A percentile compares a stretch with the other conserved stretches of the same genome.
phyloP scores from a whole-genome alignment of 2,113 vertebrate genomes.

The Hucho hucho region DNA sequence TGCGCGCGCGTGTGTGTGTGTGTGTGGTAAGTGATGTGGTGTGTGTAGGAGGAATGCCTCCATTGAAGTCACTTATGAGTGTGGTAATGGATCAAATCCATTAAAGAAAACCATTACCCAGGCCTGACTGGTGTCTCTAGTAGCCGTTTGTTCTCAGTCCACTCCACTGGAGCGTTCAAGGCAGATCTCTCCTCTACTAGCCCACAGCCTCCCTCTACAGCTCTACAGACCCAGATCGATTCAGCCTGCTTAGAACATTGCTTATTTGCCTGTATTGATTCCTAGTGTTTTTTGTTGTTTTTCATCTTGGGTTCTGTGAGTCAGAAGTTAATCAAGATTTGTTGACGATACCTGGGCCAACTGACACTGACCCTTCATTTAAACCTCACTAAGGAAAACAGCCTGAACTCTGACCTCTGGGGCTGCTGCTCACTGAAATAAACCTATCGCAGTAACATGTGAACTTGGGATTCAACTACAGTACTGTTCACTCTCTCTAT shows the following conservation, averaged over 20 bases:
- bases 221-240: conserved; percentile 28
- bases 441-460: too few species aligned
- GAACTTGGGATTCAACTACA: too few species aligned
- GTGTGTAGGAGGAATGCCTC: neutral
- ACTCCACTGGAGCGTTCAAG: conserved; percentile 26
- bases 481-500: too few species aligned
- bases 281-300: conserved; percentile 2
- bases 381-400: neutral
- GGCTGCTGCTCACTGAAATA: too few species aligned
- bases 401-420: neutral
- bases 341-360: too few species aligned
- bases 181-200: conserved; percentile 4
- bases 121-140: conserved; percentile 1
- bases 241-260: conserved; percentile 22
- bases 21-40: neutral
- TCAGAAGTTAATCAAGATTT: conserved; percentile 17
- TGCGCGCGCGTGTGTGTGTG: conserved; percentile 8
- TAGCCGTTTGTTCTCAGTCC: neutral
- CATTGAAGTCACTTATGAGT: neutral
- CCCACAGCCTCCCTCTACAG: neutral
- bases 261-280: conserved; percentile 50
- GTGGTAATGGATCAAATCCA: conserved; percentile 29
- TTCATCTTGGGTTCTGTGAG: conserved; percentile 8
- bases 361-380: too few species aligned
- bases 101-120: conserved; percentile 17